Evolutionary conservation across 2,113 vertebrate genomes (phyloP).

Genomic region (Chaetura pelagica): DNA sequence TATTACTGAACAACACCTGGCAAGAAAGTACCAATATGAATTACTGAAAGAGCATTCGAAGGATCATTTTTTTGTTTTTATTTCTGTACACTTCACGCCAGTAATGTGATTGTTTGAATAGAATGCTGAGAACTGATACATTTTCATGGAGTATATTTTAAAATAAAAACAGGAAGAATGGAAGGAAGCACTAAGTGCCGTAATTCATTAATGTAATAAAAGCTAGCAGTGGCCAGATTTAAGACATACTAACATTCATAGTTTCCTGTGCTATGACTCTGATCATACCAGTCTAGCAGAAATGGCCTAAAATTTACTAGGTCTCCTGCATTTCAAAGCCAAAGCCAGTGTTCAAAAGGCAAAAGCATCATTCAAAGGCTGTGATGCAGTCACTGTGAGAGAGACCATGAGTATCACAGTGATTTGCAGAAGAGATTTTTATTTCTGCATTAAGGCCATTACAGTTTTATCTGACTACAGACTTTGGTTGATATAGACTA

Average conservation of each 20-base stretch:
- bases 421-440: neutral
- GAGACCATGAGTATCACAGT: neutral
- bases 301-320: neutral
- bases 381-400: neutral
- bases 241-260: neutral
- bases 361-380: neutral
- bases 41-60: slow-evolving; percentile 11
- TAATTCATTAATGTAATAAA: neutral
- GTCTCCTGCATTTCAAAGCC: neutral
- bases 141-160: neutral
- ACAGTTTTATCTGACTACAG: neutral
- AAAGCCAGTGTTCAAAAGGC: neutral
- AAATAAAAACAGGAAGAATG: neutral
- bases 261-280: neutral
- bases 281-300: neutral
- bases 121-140: neutral
- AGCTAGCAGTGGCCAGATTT: neutral
- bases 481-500: neutral
- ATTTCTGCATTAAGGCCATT: neutral
- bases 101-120: neutral
- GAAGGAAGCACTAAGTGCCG: neutral
- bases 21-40: neutral
- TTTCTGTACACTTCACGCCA: neutral
- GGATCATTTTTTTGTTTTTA: neutral
- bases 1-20: neutral